Conservation (phyloP, 2,888 invertebrate genomes). For the Aphodius granarius region DNA sequence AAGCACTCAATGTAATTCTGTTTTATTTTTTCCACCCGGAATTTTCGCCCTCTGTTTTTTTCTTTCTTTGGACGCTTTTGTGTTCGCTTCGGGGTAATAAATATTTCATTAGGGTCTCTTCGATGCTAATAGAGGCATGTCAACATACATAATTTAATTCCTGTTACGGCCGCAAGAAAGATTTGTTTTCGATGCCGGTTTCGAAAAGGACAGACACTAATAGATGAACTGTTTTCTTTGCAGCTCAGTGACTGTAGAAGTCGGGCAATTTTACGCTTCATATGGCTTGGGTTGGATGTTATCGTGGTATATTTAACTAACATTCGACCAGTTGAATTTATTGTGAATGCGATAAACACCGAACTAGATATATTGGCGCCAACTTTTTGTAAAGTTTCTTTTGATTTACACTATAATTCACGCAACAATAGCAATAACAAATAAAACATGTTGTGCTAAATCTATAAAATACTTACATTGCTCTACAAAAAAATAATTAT, state of each 20-base stretch:
- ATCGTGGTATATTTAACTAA: neutral
- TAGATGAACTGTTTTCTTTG: neutral
- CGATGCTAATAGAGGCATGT: neutral
- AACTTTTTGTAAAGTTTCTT: neutral
- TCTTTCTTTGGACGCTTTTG: neutral
- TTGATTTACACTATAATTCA: too few relatives aligned
- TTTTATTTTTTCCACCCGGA: neutral
- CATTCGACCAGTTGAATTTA: neutral
- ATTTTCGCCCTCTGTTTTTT: neutral
- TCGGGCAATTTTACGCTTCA: neutral
- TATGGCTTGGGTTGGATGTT: neutral
- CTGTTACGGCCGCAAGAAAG: neutral
- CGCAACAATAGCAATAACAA: too few relatives aligned
- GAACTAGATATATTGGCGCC: too few relatives aligned
- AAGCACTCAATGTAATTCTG: neutral
- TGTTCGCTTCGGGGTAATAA: neutral
- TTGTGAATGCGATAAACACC: neutral
- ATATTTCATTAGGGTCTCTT: neutral
- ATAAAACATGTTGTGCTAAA: too few relatives aligned
- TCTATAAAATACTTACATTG: too few relatives aligned
- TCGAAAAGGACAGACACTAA: neutral
- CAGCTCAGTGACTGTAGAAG: neutral
- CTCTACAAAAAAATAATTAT: too few relatives aligned
- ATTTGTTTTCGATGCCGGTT: neutral
- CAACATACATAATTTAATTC: neutral